Conservation (phyloP, 2,113 vertebrate genomes). For the Etheostoma cragini region DNA sequence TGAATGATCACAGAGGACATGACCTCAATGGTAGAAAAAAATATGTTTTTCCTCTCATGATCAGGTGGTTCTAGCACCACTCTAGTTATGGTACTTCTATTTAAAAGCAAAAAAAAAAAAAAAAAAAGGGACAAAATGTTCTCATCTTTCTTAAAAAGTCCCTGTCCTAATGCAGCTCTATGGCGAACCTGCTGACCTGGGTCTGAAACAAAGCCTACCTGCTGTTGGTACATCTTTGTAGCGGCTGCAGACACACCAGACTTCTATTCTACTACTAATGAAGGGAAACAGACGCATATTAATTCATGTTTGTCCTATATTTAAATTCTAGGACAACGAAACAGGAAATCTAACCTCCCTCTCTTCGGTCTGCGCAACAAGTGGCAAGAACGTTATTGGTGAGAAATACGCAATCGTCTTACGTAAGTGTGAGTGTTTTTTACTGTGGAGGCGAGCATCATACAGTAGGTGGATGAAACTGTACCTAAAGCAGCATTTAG, state of each 20-base stretch:
- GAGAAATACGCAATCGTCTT: conserved; percentile 79
- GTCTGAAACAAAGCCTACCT: conserved; percentile 1
- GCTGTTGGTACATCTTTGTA: neutral
- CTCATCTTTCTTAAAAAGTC: conserved; percentile 14
- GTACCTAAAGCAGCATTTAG: conserved; percentile 14
- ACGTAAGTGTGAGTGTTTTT: conserved; percentile 72
- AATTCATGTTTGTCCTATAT: conserved; percentile 21
- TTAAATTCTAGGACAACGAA: conserved; percentile 60
- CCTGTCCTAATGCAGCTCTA: conserved; percentile 14
- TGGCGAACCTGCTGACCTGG: conserved; percentile 12
- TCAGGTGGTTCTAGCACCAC: neutral
- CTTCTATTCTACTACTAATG: neutral
- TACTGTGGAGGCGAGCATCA: conserved; percentile 48
- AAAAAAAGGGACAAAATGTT: conserved; percentile 46
- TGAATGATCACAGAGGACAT: neutral
- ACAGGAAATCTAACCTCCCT: conserved; percentile 33
- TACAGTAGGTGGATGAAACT: conserved; percentile 28
- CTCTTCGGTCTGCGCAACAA: conserved; percentile 71
- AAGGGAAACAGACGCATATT: neutral
- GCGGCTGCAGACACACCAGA: conserved; percentile 21
- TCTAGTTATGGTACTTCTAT: neutral
- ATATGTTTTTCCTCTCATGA: too few relatives aligned
- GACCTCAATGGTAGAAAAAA: neutral
- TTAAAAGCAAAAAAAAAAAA: conserved; percentile 1
- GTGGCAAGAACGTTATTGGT: conserved; percentile 59